Evolutionary conservation across 2,888 invertebrate genomes (phyloP), one percentile per base, ranked within the genome.

Genomic region (Callimorpha dominula): DNA sequence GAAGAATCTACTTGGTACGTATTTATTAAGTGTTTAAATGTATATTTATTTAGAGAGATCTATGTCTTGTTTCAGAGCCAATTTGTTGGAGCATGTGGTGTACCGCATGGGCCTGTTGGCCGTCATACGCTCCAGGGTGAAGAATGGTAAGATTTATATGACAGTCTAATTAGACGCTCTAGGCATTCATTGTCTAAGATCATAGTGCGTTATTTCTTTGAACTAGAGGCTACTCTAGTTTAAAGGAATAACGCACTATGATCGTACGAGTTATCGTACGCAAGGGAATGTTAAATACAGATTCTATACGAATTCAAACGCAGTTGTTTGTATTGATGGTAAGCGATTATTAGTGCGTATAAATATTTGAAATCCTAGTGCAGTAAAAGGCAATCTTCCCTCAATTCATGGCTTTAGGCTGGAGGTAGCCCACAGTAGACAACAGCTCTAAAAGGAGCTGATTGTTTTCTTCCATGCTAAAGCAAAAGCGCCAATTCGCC

Each of bases 81-180:
- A 96, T 79, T 95, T 97, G 76, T 95, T 99, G 87, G 98, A 98
- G 83, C 99, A 99, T 96, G 98, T 99, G 42, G 97, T 99, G 93
- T 99, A 98, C 92, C 97, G 99, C 71, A 98, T 99, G 98, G 99
- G 99, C 6, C 94, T 99, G 50, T 94, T 99, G 83, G 99, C 99
- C 14, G 98, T 98, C 6, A 95, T 99, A 49, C 96, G 99, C 70
- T 99, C 99, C 15, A 97, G 98, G 86, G 96, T 96, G 78, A 98
- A 97, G 88, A 97, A 97, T 94, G 98, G 99, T 97, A 92, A 92
- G 90, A 64, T 68, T 67, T 62, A 52, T 46, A 40, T 50, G 31
- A 66, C 31, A 42, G 40, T 66, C 40, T 65, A 65, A 42, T 43
- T 43, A 64, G 42, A 43, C 40, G 14, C 40, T 40, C 31, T 68